A percentile compares a stretch with the other conserved stretches of the same genome.
These are phyloP conservation scores for Iphiclides podalirius DNA, from an alignment of 2,888 invertebrate species.

Conservation along the genomic window DNA sequence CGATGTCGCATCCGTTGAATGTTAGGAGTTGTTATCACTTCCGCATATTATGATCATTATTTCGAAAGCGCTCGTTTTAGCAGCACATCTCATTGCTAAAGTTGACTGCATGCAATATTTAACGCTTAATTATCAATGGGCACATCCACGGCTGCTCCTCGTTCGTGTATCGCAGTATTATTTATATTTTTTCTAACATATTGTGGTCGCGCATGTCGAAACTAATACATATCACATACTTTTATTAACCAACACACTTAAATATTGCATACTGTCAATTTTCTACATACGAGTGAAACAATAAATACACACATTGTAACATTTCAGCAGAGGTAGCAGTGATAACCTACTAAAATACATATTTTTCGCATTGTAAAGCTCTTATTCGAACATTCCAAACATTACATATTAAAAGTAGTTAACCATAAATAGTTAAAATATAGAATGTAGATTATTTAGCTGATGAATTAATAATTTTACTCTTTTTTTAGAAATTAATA, in stretches of 20 bases:
- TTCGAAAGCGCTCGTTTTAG: constrained; percentile 66
- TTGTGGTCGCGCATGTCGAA: constrained; percentile 58
- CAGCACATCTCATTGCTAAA: constrained; percentile 73
- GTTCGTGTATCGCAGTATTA: constrained; percentile 42
- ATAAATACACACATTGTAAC: constrained; percentile 24
- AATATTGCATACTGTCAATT: constrained; percentile 78
- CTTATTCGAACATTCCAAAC: no score
- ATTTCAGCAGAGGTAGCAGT: constrained; percentile 7
- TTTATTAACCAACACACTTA: constrained; percentile 56
- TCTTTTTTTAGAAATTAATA: constrained; percentile 9
- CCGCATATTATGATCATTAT: constrained; percentile 63
- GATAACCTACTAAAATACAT: no score
- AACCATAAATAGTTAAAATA: background rate
- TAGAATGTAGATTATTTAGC: constrained; percentile 1
- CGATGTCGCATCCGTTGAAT: constrained; percentile 40
- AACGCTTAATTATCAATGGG: constrained; percentile 67
- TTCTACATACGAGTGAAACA: constrained; percentile 25
- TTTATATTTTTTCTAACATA: constrained; percentile 58
- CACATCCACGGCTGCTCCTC: constrained; percentile 61
- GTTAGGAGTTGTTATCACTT: constrained; percentile 49
- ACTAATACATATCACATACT: constrained; percentile 46
- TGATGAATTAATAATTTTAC: background rate
- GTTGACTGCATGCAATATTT: constrained; percentile 81
- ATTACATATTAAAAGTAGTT: constrained; percentile 11
- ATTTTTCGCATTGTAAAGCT: no score